Conservation (phyloP, 2,888 invertebrate species). For the Hofmannophila pseudospretella region DNA sequence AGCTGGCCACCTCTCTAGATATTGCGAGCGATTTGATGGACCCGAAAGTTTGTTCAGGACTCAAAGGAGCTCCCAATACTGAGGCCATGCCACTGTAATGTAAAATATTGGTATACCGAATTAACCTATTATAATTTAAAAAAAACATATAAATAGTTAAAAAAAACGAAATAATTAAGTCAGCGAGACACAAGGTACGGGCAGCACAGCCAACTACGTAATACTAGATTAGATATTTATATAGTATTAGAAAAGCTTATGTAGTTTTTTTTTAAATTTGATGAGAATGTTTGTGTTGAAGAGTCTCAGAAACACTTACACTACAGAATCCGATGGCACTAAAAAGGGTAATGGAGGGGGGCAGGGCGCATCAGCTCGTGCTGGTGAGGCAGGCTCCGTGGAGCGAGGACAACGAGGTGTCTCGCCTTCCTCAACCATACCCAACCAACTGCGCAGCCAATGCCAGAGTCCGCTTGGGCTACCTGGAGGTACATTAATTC, state of each 20-base stretch:
- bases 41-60: slow-evolving; percentile 86
- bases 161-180: too few species aligned
- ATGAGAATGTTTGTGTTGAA: too few species aligned
- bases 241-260: too few species aligned
- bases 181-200: too few species aligned
- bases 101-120: neutral
- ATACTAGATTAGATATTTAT: too few species aligned
- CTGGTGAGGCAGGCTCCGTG: slow-evolving; percentile 82
- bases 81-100: slow-evolving; percentile 82
- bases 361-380: slow-evolving; percentile 83
- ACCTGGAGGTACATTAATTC: slow-evolving; percentile 31
- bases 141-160: too few species aligned
- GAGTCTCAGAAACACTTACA: slow-evolving; percentile 79
- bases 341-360: slow-evolving; percentile 87
- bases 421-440: slow-evolving; percentile 57
- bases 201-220: too few species aligned
- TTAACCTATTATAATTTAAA: too few species aligned
- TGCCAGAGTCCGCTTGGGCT: slow-evolving; percentile 61
- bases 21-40: slow-evolving; percentile 85
- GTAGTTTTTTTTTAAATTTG: too few species aligned
- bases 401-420: slow-evolving; percentile 85
- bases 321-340: slow-evolving; percentile 83
- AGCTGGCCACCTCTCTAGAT: slow-evolving; percentile 86
- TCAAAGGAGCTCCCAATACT: slow-evolving; percentile 81
- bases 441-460: slow-evolving; percentile 61